These are phyloP conservation scores for Phytoseiulus persimilis DNA, from an alignment of 2,888 invertebrate genomes.

Conservation along the genomic window DNA sequence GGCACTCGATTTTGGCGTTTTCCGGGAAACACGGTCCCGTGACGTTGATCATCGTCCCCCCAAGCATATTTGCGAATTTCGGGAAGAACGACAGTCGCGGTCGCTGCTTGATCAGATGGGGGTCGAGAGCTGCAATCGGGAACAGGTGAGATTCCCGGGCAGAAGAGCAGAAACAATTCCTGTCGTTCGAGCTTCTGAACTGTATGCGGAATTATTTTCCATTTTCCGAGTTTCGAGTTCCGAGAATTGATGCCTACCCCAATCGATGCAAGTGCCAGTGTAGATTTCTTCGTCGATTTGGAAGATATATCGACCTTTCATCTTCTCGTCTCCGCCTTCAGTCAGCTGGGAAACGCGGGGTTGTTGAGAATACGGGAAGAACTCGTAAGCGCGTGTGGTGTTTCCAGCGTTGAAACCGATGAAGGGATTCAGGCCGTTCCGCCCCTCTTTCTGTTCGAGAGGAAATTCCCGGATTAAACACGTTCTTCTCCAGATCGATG, in stretches of 20 bases:
- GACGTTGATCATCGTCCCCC: slow-evolving; percentile 89
- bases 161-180: not conserved
- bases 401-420: slow-evolving; percentile 95
- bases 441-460: slow-evolving; percentile 13
- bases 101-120: slow-evolving; percentile 45
- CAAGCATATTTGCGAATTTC: slow-evolving; percentile 92
- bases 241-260: too few relatives aligned
- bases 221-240: too few relatives aligned
- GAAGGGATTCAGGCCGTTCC: slow-evolving; percentile 36
- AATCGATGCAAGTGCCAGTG: slow-evolving; percentile 68
- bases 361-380: slow-evolving; percentile 77
- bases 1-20: slow-evolving; percentile 56
- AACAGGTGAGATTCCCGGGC: not conserved
- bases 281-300: slow-evolving; percentile 88
- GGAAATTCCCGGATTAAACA: too few relatives aligned
- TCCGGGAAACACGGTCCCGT: slow-evolving; percentile 85
- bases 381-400: slow-evolving; percentile 78
- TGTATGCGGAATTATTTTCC: too few relatives aligned
- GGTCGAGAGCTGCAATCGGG: slow-evolving; percentile 43
- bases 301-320: slow-evolving; percentile 84
- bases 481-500: too few relatives aligned
- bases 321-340: slow-evolving; percentile 73
- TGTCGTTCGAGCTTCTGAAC: not conserved
- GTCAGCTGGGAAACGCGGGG: slow-evolving; percentile 74
- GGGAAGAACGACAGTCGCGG: slow-evolving; percentile 79